Evolutionary conservation across 2,113 vertebrate species (phyloP), one percentile per base, ranked within the genome.

Genomic region (Manacus vitellinus): DNA sequence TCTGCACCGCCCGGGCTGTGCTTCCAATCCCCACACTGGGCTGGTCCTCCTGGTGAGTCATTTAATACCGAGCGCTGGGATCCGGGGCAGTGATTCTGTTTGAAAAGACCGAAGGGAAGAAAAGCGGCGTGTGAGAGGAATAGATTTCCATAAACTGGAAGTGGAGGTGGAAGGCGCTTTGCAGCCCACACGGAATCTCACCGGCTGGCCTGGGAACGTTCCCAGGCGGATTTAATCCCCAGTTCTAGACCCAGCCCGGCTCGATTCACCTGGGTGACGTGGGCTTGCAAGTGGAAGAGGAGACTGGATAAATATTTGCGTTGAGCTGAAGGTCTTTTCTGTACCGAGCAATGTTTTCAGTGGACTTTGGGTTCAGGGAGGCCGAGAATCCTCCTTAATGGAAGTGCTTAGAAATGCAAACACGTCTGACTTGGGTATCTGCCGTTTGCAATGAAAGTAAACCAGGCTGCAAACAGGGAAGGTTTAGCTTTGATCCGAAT

Each of bases 41-140:
- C 73, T 16, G 78, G 63, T 43, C 66, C 76, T 22, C 0, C 39
- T 41, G 92, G 94, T 96, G 96, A 95, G 94, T 95, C 10, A 0
- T 11, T 52, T 4, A 1, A 0, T 3, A 7, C 2, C 31, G 0
- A 9, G 8, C 7, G 2, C 20, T 3, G 41, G 37, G 5, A 2
- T 10, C 10, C 5, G 44, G 74, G 88, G 83, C 12, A 4, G 9
- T 0, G 51, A 1, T 22, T 28, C 37, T 37, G 5, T 9, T 12
- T 6, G 66, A 3, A 10, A n/a, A 16, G 49, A 2, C 54, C 5
- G 59, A 4, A 8, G 72, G 62, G 67, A 41, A 25, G 31, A 4
- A 1, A 16, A 17, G 67, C 1, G 23, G 17, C 1, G 2, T 12
- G 37, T 9, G 70, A 59, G 82, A 5, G 43, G 33, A 54, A 49